Evolutionary conservation across 2,888 invertebrate genomes (phyloP), one percentile per base, ranked within the genome.

Genomic region (Macropis europaea): DNA sequence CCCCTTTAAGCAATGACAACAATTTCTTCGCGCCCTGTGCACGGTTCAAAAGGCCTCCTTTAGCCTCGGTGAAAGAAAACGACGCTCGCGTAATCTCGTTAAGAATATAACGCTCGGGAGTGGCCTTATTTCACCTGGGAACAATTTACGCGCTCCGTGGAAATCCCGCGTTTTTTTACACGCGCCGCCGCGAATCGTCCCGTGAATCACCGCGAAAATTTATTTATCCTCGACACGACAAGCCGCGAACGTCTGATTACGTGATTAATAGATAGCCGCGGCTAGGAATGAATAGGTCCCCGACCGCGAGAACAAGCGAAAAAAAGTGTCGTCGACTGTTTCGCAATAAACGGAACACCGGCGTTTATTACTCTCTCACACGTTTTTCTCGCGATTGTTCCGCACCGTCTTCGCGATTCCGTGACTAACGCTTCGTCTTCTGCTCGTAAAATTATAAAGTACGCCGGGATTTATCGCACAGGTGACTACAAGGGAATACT

Each of bases 181-280:
- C 11, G 13, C 9, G 3, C 42, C 22, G 2, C 3, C 24, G 0
- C 11, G 26, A 26, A 54, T 17, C 9, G 17, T 17, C 24, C 6
- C 24, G n/a, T n/a, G n/a, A n/a, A n/a, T n/a, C n/a, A n/a, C n/a
- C n/a, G 9, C 2, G 5, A 57, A 38, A 36, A 59, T 50, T 59
- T 40, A 53, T 53, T 40, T 50, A 50, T 59, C 38, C 38, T 36
- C 48, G 11, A 19, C 15, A 17, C 5, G 22, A n/a, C n/a, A n/a
- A n/a, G n/a, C n/a, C n/a, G n/a, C n/a, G n/a, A n/a, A n/a, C 24
- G 24, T 30, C 45, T 45, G 5, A 9, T 45, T 34, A n/a, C 9
- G 17, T 38, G 26, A 38, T 53, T 15, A 32, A 45, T 9, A 32
- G 9, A 13, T n/a, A n/a, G n/a, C n/a, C n/a, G n/a, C n/a, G n/a